A percentile compares a stretch with the other conserved stretches of the same genome.
phyloP scores from a whole-genome alignment of 2,797 vertebrate species.

The Peromyscus melanophrys region DNA sequence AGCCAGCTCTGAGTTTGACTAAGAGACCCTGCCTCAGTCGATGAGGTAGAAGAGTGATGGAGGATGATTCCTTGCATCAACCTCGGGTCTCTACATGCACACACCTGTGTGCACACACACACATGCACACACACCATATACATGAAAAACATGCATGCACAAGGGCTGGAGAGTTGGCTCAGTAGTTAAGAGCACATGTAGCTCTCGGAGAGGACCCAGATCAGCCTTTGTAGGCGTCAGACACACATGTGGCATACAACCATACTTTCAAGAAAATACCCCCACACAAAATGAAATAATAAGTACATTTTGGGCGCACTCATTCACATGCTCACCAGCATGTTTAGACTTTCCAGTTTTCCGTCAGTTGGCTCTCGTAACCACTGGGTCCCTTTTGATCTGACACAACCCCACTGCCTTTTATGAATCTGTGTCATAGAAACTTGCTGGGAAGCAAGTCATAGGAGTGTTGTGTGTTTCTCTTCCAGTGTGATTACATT shows the following conservation, averaged over 20 bases:
- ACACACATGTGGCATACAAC: not conserved
- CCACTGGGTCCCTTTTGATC: not conserved
- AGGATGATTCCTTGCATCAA: not conserved
- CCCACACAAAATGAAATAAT: not conserved
- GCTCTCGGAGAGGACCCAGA: not conserved
- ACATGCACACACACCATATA: not conserved
- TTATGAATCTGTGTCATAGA: not conserved
- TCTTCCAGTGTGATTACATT: constrained; percentile 96
- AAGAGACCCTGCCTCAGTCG: not conserved
- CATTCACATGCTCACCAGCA: not conserved
- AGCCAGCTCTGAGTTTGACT: not conserved
- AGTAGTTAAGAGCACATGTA: not conserved
- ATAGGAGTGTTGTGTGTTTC: constrained; percentile 33
- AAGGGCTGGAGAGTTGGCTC: not conserved
- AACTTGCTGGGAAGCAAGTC: not conserved
- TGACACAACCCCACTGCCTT: not conserved
- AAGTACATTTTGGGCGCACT: not conserved
- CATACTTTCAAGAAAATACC: not conserved
- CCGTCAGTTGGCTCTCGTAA: not conserved
- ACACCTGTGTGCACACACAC: not conserved
- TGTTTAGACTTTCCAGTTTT: not conserved
- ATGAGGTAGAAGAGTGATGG: not conserved
- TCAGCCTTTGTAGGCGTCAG: not conserved
- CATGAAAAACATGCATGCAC: not conserved
- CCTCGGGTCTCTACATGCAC: not conserved